Conservation (phyloP, 1,140 invertebrate genomes). For the Lithobius niger region DNA sequence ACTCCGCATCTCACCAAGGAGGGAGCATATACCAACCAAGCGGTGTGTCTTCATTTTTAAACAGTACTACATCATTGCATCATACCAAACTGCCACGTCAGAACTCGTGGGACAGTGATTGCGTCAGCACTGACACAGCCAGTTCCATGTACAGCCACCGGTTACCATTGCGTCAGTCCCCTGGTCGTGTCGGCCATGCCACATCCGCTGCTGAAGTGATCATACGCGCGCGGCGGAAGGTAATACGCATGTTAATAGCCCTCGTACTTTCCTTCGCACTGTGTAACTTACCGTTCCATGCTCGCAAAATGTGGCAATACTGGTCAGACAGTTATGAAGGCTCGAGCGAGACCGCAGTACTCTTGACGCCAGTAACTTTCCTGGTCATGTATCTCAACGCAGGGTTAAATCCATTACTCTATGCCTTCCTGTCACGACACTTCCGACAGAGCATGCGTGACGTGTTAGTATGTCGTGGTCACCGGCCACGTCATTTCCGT, state of each 20-base stretch:
- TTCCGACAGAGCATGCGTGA: slow-evolving; percentile 32
- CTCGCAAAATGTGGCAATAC: slow-evolving; percentile 63
- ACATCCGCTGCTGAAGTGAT: no score
- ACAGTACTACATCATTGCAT: no score
- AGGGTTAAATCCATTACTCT: slow-evolving; percentile 67
- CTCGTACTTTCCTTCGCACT: slow-evolving; percentile 67
- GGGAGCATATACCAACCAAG: no score
- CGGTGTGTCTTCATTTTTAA: no score
- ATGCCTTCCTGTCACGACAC: slow-evolving; percentile 62
- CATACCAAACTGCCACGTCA: no score
- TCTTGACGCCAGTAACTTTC: slow-evolving; percentile 67
- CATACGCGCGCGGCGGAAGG: slow-evolving; percentile 29
- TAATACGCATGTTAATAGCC: slow-evolving; percentile 58
- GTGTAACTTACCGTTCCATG: slow-evolving; percentile 72
- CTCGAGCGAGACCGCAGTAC: slow-evolving; percentile 48
- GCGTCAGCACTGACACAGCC: no score
- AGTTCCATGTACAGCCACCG: no score
- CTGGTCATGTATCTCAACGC: slow-evolving; percentile 72
- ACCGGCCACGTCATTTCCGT: background rate
- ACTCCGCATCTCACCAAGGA: no score
- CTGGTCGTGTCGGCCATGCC: no score
- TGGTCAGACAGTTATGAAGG: slow-evolving; percentile 48
- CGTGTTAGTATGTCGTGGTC: slow-evolving; percentile 12
- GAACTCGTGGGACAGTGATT: no score
- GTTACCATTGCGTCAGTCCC: no score